These are phyloP conservation scores for Agraylea sexmaculata DNA, from an alignment of 1,140 invertebrate genomes.

Conservation along the genomic window DNA sequence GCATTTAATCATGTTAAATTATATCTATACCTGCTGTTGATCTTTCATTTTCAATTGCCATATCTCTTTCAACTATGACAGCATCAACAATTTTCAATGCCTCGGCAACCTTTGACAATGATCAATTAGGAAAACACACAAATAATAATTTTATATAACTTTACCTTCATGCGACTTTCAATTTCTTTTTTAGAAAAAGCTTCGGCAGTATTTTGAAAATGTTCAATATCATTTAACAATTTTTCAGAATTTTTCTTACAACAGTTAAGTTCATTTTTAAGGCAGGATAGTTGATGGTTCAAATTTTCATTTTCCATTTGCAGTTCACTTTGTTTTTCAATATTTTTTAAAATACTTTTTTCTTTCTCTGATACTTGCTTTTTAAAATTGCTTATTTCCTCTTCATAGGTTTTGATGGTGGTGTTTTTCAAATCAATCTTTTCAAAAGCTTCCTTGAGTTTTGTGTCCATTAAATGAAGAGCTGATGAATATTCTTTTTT, in stretches of 20 bases:
- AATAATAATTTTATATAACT: slow-evolving; percentile 2
- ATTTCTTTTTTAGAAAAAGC: slow-evolving; percentile 17
- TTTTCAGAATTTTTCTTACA: slow-evolving; percentile 16
- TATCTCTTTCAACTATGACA: slow-evolving; percentile 36
- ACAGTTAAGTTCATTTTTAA: slow-evolving; percentile 16
- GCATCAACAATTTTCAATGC: slow-evolving; percentile 39
- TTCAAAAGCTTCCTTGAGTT: slow-evolving; percentile 29
- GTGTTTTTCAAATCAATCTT: slow-evolving; percentile 30
- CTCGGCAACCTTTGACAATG: slow-evolving; percentile 32
- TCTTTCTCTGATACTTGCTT: slow-evolving; percentile 24
- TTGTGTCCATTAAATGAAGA: slow-evolving; percentile 30
- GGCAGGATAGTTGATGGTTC: slow-evolving; percentile 23
- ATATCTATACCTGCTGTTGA: slow-evolving; percentile 20
- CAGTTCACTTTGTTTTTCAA: slow-evolving; percentile 22
- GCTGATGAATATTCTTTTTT: slow-evolving; percentile 34
- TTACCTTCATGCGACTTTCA: slow-evolving; percentile 18
- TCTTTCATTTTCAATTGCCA: slow-evolving; percentile 24
- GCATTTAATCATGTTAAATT: not conserved
- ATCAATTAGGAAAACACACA: slow-evolving; percentile 5
- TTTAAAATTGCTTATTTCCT: slow-evolving; percentile 24
- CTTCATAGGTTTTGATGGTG: slow-evolving; percentile 25
- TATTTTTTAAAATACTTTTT: slow-evolving; percentile 20
- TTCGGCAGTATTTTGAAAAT: slow-evolving; percentile 16
- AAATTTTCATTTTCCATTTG: slow-evolving; percentile 23
- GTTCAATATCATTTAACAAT: slow-evolving; percentile 14